These are phyloP conservation scores for Nannobrachium achirus DNA, from an alignment of 2,113 vertebrate species.

Conservation along the genomic window DNA sequence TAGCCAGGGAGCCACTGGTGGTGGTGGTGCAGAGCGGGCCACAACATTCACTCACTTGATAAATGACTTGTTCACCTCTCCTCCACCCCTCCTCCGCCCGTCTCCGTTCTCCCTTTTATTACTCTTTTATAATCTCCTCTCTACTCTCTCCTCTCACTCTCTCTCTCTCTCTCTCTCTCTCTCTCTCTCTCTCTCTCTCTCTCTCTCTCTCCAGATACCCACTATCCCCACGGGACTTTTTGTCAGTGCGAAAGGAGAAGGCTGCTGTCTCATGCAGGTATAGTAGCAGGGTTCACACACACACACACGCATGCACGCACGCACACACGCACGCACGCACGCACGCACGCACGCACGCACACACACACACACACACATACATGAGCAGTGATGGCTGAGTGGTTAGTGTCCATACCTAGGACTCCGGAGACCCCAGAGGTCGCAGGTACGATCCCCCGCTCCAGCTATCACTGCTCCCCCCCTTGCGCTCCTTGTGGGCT, in stretches of 20 bases:
- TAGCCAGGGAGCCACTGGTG: slow-evolving; percentile 65
- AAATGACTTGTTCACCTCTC: slow-evolving; percentile 59
- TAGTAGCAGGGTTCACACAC: slow-evolving; percentile 17
- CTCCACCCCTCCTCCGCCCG: slow-evolving; percentile 41
- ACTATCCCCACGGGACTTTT: slow-evolving; percentile 94
- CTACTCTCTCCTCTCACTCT: neutral
- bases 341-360: neutral
- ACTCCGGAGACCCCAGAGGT: too few relatives aligned
- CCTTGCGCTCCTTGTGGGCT: too few relatives aligned
- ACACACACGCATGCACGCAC: neutral
- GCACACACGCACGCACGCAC: neutral
- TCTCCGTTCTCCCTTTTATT: slow-evolving; percentile 43
- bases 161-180: slow-evolving; percentile 21
- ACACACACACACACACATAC: slow-evolving; percentile 4
- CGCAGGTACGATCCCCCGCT: too few relatives aligned
- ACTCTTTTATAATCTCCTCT: slow-evolving; percentile 22
- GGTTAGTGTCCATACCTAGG: too few relatives aligned
- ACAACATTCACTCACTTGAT: slow-evolving; percentile 64
- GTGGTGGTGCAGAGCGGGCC: slow-evolving; percentile 55
- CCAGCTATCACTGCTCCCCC: too few relatives aligned
- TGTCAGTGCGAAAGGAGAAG: slow-evolving; percentile 93
- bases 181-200: slow-evolving; percentile 11
- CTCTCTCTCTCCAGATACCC: slow-evolving; percentile 82
- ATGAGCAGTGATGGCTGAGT: too few relatives aligned
- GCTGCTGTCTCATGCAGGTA: slow-evolving; percentile 97